Conservation (phyloP, 2,113 vertebrate species). For the Strigops habroptila region DNA sequence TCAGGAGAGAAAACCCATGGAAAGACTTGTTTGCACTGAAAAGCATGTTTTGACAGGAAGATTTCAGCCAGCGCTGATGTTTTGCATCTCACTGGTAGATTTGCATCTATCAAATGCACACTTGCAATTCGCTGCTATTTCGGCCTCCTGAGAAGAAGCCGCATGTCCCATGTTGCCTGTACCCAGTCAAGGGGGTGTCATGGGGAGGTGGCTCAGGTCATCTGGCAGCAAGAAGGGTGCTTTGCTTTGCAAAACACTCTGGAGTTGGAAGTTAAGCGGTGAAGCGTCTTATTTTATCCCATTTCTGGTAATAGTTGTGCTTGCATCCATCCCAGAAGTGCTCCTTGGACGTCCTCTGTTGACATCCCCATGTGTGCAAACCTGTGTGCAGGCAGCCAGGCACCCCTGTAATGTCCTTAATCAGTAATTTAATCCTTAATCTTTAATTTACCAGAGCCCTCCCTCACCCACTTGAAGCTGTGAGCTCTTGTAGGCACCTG, state of each 20-base stretch:
- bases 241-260: not conserved
- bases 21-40: not conserved
- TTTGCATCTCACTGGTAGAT: not conserved
- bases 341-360: not conserved
- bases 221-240: not conserved
- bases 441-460: not conserved
- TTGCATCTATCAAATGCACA: not conserved
- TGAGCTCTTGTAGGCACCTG: not conserved
- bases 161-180: accelerated
- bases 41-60: not conserved
- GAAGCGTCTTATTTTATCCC: not conserved
- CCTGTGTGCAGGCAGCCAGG: not conserved
- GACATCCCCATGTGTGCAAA: not conserved
- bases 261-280: not conserved
- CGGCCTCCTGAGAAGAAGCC: not conserved
- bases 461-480: not conserved
- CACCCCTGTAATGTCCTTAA: not conserved
- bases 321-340: not conserved
- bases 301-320: not conserved
- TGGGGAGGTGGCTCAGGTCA: not conserved
- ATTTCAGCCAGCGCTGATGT: not conserved
- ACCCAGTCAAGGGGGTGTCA: accelerated
- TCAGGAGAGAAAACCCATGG: not conserved
- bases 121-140: accelerated
- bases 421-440: not conserved